Evolutionary conservation across 2,888 invertebrate genomes (phyloP).

Genomic region (Hypomecis punctinalis): DNA sequence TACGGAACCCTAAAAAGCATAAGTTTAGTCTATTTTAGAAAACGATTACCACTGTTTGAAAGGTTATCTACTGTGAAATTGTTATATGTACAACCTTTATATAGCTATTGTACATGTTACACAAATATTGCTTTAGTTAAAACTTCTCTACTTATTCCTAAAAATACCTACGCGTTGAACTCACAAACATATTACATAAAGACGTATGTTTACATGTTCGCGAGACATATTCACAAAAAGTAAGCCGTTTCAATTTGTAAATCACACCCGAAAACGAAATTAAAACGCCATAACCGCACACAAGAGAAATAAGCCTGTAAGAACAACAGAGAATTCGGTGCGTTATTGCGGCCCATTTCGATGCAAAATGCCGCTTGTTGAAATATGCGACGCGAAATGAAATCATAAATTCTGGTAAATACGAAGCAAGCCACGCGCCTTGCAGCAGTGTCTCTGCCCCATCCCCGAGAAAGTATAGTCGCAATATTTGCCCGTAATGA

Average conservation of each 20-base stretch:
- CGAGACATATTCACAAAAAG: background rate
- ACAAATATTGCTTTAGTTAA: no score
- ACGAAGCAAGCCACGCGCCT: constrained; percentile 58
- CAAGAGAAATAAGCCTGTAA: constrained; percentile 54
- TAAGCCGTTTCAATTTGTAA: constrained; percentile 36
- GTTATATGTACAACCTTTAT: no score
- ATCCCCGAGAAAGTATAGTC: constrained; percentile 45
- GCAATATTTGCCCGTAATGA: constrained; percentile 48
- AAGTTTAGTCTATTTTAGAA: no score
- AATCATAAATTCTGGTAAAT: constrained; percentile 79
- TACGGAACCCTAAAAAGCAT: no score
- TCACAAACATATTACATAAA: no score
- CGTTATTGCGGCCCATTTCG: constrained; percentile 69
- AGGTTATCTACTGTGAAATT: no score
- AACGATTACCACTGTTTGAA: no score
- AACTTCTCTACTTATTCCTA: no score
- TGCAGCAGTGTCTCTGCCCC: constrained; percentile 49
- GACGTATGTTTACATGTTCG: no score
- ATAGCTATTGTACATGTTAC: no score
- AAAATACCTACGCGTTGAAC: no score
- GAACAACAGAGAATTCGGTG: constrained; percentile 62
- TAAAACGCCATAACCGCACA: constrained; percentile 46
- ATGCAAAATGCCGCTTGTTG: constrained; percentile 72
- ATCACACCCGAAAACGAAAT: constrained; percentile 43
- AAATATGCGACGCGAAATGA: constrained; percentile 80